Evolutionary conservation across 2,113 vertebrate species (phyloP).

Genomic region (Nothobranchius furzeri): DNA sequence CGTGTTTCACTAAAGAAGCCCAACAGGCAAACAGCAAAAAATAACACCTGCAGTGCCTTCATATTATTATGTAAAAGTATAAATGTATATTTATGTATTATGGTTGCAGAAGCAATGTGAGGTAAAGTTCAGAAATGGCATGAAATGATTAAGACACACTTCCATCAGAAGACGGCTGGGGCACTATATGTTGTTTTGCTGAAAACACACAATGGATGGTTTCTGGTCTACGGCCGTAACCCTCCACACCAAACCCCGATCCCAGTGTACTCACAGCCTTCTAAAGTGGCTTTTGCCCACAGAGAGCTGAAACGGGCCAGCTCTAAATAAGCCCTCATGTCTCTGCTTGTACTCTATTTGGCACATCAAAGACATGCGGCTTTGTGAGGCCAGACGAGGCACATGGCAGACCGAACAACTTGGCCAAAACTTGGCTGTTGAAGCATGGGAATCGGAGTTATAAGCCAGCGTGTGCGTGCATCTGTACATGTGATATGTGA

Average conservation of each 20-base stretch:
- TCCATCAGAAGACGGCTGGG: conserved; percentile 3
- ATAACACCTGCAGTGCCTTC: neutral
- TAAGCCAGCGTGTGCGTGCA: conserved; percentile 14
- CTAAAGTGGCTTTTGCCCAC: conserved; percentile 65
- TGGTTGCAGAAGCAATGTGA: neutral
- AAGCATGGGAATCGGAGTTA: conserved; percentile 27
- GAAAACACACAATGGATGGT: conserved; percentile 9
- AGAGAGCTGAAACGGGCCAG: conserved; percentile 49
- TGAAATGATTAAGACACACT: neutral
- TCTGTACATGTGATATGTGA: conserved; percentile 12
- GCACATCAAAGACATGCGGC: conserved; percentile 64
- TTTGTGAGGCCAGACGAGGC: conserved; percentile 44
- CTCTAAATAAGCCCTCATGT: conserved; percentile 61
- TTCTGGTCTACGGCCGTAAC: conserved; percentile 30
- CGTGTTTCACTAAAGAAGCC: too few species aligned
- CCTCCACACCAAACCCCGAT: conserved; percentile 1
- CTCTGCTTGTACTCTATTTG: conserved; percentile 48
- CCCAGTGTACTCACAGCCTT: conserved; percentile 39
- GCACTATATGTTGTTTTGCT: neutral
- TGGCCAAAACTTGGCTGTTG: conserved; percentile 29
- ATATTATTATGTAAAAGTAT: too few species aligned
- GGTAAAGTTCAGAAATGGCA: too few species aligned
- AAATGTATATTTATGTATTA: too few species aligned
- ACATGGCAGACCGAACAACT: conserved; percentile 44
- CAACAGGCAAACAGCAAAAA: neutral